Evolutionary conservation across 2,888 invertebrate species (phyloP).

Genomic region (Drosophila pegasa): DNA sequence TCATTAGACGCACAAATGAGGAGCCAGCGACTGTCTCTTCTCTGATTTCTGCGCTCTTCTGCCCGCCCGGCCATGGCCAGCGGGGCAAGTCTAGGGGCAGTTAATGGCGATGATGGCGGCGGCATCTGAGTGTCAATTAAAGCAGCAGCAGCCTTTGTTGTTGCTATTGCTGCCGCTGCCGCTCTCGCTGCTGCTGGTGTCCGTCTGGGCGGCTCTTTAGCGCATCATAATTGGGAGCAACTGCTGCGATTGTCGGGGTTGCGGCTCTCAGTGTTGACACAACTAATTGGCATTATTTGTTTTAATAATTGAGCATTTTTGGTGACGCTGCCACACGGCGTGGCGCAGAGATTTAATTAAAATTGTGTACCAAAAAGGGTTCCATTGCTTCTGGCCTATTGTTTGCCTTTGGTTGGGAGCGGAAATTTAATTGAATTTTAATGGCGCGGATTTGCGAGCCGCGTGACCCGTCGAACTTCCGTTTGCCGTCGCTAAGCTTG

Average conservation of each 20-base stretch:
- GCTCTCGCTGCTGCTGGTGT: slow-evolving; percentile 13
- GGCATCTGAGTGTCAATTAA: slow-evolving; percentile 77
- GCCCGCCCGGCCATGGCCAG: background rate
- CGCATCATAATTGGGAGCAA: slow-evolving; percentile 64
- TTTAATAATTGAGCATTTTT: slow-evolving; percentile 83
- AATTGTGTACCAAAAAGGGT: slow-evolving; percentile 65
- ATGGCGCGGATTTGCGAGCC: slow-evolving; percentile 59
- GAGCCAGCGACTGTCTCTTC: slow-evolving; percentile 56
- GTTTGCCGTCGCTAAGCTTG: slow-evolving; percentile 55
- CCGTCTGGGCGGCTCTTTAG: slow-evolving; percentile 57
- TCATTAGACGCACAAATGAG: slow-evolving; percentile 74
- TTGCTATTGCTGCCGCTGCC: slow-evolving; percentile 9
- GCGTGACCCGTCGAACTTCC: slow-evolving; percentile 26
- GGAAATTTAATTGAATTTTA: slow-evolving; percentile 69
- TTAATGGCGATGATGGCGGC: slow-evolving; percentile 68
- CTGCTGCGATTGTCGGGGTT: slow-evolving; percentile 27
- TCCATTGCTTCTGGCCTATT: slow-evolving; percentile 20
- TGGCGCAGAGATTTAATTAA: slow-evolving; percentile 80
- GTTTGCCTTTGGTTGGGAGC: slow-evolving; percentile 47
- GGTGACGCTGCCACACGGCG: slow-evolving; percentile 39
- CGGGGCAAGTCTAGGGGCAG: slow-evolving; percentile 11
- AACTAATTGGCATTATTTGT: slow-evolving; percentile 84
- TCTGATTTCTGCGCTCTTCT: slow-evolving; percentile 32
- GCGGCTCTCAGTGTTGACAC: slow-evolving; percentile 77
- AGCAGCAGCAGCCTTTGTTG: slow-evolving; percentile 53